Conservation (phyloP, 2,888 invertebrate genomes). For the Pantelozetes paolii region DNA sequence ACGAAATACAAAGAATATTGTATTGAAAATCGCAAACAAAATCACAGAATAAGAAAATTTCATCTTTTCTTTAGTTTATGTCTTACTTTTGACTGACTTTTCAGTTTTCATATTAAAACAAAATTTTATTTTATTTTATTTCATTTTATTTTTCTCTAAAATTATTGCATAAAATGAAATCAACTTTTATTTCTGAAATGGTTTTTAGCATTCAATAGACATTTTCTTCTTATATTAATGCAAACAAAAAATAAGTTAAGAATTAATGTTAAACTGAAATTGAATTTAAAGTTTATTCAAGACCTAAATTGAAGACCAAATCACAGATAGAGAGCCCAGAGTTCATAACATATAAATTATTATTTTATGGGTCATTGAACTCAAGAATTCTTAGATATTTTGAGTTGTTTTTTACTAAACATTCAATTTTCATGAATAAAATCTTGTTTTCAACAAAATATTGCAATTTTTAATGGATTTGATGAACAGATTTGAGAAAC, state of each 20-base stretch:
- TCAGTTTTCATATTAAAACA: background rate
- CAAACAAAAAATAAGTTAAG: background rate
- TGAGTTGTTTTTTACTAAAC: background rate
- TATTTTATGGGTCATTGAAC: slow-evolving; percentile 16
- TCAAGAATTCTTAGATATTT: background rate
- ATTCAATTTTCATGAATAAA: background rate
- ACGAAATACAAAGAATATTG: background rate
- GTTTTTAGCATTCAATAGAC: background rate
- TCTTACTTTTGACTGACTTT: background rate
- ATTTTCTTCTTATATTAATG: background rate
- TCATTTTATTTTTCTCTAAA: background rate
- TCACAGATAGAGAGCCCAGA: background rate
- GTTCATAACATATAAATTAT: slow-evolving; percentile 9
- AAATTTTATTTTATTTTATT: background rate
- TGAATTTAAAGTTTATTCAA: background rate
- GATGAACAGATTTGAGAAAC: too few relatives aligned
- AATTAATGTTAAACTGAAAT: background rate
- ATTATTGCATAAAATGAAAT: too few relatives aligned
- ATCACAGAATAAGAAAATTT: background rate
- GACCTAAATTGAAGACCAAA: background rate
- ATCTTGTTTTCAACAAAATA: too few relatives aligned
- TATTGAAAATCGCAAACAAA: background rate
- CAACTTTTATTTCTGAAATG: too few relatives aligned
- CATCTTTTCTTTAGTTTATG: background rate
- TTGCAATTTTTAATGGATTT: too few relatives aligned